Evolutionary conservation across 2,888 invertebrate species (phyloP).

Genomic region (Poecilobothrus nobilitatus): DNA sequence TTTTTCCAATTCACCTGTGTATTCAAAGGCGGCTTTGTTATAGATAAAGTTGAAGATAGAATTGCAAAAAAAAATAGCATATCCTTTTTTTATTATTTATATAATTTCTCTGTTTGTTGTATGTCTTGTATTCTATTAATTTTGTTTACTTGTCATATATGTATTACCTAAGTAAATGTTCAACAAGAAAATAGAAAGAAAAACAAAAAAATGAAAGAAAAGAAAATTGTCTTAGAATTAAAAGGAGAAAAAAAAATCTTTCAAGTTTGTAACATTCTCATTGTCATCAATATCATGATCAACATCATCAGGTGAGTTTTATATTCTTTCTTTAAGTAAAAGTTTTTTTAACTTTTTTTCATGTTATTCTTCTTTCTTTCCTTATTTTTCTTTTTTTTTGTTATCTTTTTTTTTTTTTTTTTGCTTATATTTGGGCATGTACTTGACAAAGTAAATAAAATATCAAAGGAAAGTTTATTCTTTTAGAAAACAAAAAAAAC

Average conservation of each 20-base stretch:
- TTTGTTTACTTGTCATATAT: conserved; percentile 1
- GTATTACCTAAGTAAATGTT: neutral
- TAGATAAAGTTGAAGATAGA: too few species aligned
- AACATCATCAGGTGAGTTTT: neutral
- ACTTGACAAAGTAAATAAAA: conserved; percentile 6
- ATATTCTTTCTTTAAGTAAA: neutral
- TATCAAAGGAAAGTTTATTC: neutral
- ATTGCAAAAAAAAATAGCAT: too few species aligned
- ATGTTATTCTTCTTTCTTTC: too few species aligned
- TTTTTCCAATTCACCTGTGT: too few species aligned
- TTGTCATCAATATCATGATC: too few species aligned
- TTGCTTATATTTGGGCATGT: neutral
- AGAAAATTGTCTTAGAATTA: neutral
- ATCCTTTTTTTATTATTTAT: too few species aligned
- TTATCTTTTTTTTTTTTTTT: neutral
- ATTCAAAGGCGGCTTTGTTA: too few species aligned
- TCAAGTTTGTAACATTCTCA: neutral
- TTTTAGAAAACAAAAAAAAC: neutral
- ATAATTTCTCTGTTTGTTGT: neutral
- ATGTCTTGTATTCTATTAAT: conserved; percentile 1
- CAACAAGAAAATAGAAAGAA: neutral
- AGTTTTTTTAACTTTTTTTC: too few species aligned
- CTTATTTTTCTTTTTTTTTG: neutral
- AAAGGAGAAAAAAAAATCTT: neutral
- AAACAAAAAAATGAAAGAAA: neutral